These are phyloP conservation scores for Eupithecia dodoneata DNA, from an alignment of 2,888 invertebrate genomes.

Conservation along the genomic window DNA sequence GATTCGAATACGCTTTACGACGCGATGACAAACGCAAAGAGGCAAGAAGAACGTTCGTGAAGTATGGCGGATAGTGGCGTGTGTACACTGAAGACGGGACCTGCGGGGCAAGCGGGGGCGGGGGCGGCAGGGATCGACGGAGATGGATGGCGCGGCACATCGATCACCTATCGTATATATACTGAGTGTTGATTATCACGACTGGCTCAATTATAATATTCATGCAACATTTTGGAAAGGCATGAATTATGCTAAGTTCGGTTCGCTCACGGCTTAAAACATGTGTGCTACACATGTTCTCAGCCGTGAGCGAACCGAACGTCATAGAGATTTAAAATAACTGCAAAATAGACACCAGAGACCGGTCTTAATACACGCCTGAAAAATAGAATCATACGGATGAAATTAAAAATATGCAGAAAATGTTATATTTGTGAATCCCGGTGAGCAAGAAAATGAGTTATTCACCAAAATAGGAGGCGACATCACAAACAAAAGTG, in stretches of 20 bases:
- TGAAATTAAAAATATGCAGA: constrained; percentile 10
- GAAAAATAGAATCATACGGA: background rate
- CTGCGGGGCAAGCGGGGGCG: constrained; percentile 34
- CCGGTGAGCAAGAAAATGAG: constrained; percentile 29
- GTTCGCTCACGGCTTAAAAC: too few relatives aligned
- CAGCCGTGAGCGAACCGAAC: background rate
- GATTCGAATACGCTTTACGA: constrained; percentile 37
- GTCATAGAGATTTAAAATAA: background rate
- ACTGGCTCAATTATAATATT: background rate
- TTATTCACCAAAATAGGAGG: constrained; percentile 38
- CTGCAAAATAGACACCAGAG: background rate
- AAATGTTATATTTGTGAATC: constrained; percentile 7
- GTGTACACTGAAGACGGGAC: constrained; percentile 13
- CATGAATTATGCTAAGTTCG: background rate
- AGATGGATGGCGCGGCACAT: constrained; percentile 42
- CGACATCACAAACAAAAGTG: constrained; percentile 36
- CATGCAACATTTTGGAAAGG: background rate
- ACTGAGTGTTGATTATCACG: constrained; percentile 18
- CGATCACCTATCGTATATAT: constrained; percentile 39
- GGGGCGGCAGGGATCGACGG: constrained; percentile 9
- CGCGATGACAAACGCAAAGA: constrained; percentile 40
- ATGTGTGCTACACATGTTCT: background rate
- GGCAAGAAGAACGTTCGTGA: constrained; percentile 17
- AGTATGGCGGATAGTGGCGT: constrained; percentile 37
- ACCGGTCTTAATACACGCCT: background rate